Evolutionary conservation across 1,140 invertebrate species (phyloP).

Genomic region (Metopolophium dirhodum): DNA sequence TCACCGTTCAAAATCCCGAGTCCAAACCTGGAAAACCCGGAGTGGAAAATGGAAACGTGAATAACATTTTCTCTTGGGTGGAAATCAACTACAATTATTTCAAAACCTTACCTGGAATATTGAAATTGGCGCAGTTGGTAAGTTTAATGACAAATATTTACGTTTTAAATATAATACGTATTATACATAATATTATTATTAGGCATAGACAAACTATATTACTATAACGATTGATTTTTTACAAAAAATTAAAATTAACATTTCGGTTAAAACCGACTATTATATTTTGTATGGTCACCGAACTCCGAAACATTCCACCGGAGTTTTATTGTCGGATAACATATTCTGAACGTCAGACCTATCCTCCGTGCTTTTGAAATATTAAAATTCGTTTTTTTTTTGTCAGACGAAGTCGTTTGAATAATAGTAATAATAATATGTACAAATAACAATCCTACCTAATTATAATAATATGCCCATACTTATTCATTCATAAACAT

Average conservation of each 20-base stretch:
- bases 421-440: neutral
- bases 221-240: neutral
- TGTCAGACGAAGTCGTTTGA: conserved; percentile 13
- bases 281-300: neutral
- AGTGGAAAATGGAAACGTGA: conserved; percentile 61
- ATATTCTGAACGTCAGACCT: neutral
- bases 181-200: neutral
- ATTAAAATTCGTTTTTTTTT: neutral
- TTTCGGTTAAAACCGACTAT: neutral
- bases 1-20: conserved; percentile 57
- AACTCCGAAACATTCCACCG: neutral
- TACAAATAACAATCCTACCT: conserved; percentile 23
- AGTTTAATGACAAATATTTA: conserved; percentile 58
- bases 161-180: neutral
- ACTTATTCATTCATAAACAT: neutral
- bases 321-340: neutral
- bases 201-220: neutral
- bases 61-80: conserved; percentile 62
- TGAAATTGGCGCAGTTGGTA: conserved; percentile 67
- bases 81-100: conserved; percentile 65
- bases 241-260: neutral
- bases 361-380: neutral
- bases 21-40: conserved; percentile 62
- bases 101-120: conserved; percentile 65
- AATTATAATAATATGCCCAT: neutral